Evolutionary conservation across 35 echinoderm and acorn worm genomes (phyloP).

Genomic region (Heliocidaris tuberculata): DNA sequence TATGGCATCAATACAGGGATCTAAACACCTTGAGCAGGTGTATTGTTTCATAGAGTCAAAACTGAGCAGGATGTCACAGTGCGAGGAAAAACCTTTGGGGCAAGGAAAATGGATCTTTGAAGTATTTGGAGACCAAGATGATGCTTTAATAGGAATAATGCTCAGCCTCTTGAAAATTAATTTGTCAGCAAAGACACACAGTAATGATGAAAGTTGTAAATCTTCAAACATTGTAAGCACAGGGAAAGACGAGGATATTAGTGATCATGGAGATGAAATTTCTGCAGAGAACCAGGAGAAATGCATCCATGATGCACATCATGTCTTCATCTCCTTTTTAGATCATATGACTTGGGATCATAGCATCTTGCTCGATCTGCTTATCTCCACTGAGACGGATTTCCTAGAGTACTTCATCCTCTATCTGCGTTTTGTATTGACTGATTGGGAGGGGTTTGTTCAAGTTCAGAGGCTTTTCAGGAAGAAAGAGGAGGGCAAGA

Average conservation of each 20-base stretch:
- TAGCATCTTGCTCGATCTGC: slow-evolving; percentile 65
- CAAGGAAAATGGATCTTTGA: slow-evolving; percentile 54
- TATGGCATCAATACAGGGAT: not conserved
- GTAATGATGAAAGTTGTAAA: not conserved
- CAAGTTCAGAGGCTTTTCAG: not conserved
- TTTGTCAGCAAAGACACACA: not conserved
- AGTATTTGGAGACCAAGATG: slow-evolving; percentile 65
- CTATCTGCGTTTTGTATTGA: slow-evolving; percentile 45
- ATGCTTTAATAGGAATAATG: slow-evolving; percentile 50
- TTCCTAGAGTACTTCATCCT: slow-evolving; percentile 63
- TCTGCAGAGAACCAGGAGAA: not conserved
- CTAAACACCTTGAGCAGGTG: not conserved
- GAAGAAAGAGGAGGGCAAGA: not conserved
- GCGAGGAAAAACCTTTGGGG: not conserved
- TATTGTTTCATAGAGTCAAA: not conserved
- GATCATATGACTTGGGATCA: slow-evolving; percentile 59
- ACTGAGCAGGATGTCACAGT: not conserved
- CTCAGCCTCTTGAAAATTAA: slow-evolving; percentile 27
- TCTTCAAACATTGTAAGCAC: not conserved
- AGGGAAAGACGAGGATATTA: not conserved
- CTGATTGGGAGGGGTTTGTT: slow-evolving; percentile 46
- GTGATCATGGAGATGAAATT: not conserved
- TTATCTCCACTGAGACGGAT: slow-evolving; percentile 67
- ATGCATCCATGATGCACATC: slow-evolving; percentile 46
- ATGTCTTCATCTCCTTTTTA: slow-evolving; percentile 55